Evolutionary conservation across 2,113 vertebrate species (phyloP), one percentile per base, ranked within the genome.

Genomic region (Strix aluco): DNA sequence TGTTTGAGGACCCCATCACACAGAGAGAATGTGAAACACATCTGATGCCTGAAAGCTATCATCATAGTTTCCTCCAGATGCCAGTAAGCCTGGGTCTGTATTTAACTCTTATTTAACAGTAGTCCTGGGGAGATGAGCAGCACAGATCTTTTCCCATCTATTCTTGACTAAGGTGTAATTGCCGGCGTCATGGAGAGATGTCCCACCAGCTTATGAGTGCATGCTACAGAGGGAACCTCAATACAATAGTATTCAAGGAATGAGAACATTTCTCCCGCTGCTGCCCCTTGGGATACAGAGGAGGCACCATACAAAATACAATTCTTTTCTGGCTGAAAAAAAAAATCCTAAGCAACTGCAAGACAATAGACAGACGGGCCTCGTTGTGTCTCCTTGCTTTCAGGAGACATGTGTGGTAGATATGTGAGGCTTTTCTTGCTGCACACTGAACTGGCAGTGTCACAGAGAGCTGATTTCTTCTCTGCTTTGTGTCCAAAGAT

Each of bases 211-310:
- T 92, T 44, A 52, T 20, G 74, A 90, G 94, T 73, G 77, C 74
- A 92, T 17, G 55, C 69, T 90, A 72, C 72, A 82, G 92, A 58
- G 46, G 91, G 81, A 97, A 86, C 81, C 70, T 96, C 96, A 92
- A 54, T 19, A 55, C 78, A 94, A 81, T 20, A 85, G 5, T 36
- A 93, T 93, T 62, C 38, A 67, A 96, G 85, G 91, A 95, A 96
- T 88, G 89, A 96, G 96, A 96, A 95, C 84, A 92, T 96, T 97
- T 95, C 93, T 96, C 91, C 94, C 84, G 73, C 96, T 96, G 94
- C 75, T 96, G 44, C 90, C 94, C 74, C 95, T 80, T 51, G 94
- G 96, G 94, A 91, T 69, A 20, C 58, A 90, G 88, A 89, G 91
- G 86, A 95, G 86, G 88, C 81, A 86, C 71, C 81, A 96, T 90